Base-by-base conservation (phyloP, 2,113 vertebrate genomes). In the Nesospiza acunhae region DNA sequence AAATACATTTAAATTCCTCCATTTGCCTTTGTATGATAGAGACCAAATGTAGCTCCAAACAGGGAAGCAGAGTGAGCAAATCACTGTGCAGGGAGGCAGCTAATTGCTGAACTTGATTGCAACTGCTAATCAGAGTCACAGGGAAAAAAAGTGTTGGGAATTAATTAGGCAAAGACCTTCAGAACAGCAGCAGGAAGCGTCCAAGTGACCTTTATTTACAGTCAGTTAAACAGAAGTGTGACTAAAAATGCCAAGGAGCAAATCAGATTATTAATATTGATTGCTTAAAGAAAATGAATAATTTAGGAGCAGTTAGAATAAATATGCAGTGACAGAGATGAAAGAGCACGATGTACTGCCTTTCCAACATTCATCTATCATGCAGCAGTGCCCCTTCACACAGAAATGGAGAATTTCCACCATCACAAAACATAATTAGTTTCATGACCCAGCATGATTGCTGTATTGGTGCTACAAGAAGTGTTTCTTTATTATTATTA, bases 211-310 rank as follows among this genome's bases (percentile, higher is more conserved):
- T 98, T 98, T 98, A 98, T 98, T 98, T 98, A 98, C 98, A 98
- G 98, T 98, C 98, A 98, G 98, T 98, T 98, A 98, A 98, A 98
- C 98, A 98, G 98, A 98, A 98, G 97, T 98, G 98, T 98, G 98
- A 98, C 98, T 98, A 98, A 98, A 98, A 98, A 98, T 98, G 98
- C 98, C 98, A 98, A 97, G 93, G 97, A 98, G 97, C 97, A 98
- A 98, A 98, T 98, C 98, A 97, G 98, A 98, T 98, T 98, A 98
- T 98, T 98, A 98, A 98, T 98, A 98, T 98, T 98, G 98, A 98
- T 98, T 98, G 98, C 98, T 98, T 98, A 98, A 98, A 98, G 98
- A 98, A 98, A 98, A 98, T 98, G 98, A 98, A 98, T 98, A 98
- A 98, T 98, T 98, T 98, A 98, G 97, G 96, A 98, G 96, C 96